These are phyloP conservation scores for Bagarius yarrelli DNA, from an alignment of 2,113 vertebrate genomes.

Conservation along the genomic window DNA sequence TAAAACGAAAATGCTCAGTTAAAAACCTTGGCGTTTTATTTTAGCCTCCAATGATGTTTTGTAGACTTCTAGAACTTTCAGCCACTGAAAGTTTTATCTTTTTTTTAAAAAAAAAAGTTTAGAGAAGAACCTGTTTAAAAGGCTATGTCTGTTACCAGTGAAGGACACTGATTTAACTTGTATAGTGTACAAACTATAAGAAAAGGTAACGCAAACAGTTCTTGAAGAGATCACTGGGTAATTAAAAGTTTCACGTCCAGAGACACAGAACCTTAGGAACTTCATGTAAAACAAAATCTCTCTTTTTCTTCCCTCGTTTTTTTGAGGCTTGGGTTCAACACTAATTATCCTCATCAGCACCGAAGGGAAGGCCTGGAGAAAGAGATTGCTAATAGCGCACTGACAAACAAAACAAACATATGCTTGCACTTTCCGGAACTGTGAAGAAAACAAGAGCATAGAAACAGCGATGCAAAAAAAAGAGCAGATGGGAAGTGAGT, in stretches of 20 bases:
- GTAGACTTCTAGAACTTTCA: too few relatives aligned
- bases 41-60: too few relatives aligned
- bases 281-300: too few relatives aligned
- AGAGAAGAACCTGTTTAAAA: not conserved
- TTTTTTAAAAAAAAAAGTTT: too few relatives aligned
- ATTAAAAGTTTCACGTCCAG: not conserved
- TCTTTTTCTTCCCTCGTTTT: too few relatives aligned
- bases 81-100: not conserved
- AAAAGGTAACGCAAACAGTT: not conserved
- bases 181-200: not conserved
- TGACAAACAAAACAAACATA: conserved; percentile 23
- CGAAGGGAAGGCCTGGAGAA: conserved; percentile 58
- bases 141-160: not conserved
- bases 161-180: not conserved
- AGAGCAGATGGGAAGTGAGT: not conserved
- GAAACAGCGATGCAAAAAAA: not conserved
- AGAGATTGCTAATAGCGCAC: conserved; percentile 13
- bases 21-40: too few relatives aligned
- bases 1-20: too few relatives aligned
- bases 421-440: not conserved
- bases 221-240: not conserved
- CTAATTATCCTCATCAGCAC: conserved; percentile 71
- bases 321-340: conserved; percentile 64
- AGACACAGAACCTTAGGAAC: too few relatives aligned
- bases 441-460: conserved; percentile 6